Percentiles rank a stretch among this genome's conserved stretches.
These are phyloP conservation scores for Lochmaea crataegi DNA, from an alignment of 2,888 invertebrate species.

Conservation along the genomic window DNA sequence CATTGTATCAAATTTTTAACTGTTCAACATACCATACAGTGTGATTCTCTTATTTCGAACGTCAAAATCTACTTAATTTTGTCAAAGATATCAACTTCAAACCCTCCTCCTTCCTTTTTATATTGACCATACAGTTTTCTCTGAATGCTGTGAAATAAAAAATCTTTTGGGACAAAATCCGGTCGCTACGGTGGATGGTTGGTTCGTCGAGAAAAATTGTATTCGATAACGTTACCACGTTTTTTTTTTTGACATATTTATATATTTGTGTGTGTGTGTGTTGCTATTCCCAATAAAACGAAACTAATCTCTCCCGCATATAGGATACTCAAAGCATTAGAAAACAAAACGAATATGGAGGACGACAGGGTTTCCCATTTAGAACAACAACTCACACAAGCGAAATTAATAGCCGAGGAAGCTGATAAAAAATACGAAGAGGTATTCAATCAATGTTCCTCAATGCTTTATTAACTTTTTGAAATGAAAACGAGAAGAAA, in stretches of 20 bases:
- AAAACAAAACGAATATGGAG: constrained; percentile 99
- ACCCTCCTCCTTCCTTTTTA: not conserved
- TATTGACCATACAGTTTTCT: no score
- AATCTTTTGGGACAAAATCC: no score
- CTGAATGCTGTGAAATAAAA: no score
- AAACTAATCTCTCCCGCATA: constrained; percentile 27
- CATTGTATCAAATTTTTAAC: no score
- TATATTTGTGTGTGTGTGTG: not conserved
- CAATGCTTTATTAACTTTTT: constrained; percentile 29
- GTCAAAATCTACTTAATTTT: no score
- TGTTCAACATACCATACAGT: no score
- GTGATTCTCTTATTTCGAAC: no score
- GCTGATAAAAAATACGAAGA: constrained; percentile 99
- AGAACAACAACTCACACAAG: constrained; percentile 98
- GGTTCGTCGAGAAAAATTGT: no score
- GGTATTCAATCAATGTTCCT: constrained; percentile 71
- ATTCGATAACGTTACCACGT: constrained; percentile 1
- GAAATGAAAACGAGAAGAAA: constrained; percentile 3
- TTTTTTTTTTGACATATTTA: not conserved
- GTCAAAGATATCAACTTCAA: no score
- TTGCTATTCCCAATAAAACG: constrained; percentile 51
- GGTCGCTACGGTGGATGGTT: not conserved
- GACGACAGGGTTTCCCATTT: constrained; percentile 98
- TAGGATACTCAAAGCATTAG: constrained; percentile 97
- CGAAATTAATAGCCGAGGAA: constrained; percentile 99